These are phyloP conservation scores for Neotoxoptera formosana DNA, from an alignment of 1,140 invertebrate species.

Conservation along the genomic window DNA sequence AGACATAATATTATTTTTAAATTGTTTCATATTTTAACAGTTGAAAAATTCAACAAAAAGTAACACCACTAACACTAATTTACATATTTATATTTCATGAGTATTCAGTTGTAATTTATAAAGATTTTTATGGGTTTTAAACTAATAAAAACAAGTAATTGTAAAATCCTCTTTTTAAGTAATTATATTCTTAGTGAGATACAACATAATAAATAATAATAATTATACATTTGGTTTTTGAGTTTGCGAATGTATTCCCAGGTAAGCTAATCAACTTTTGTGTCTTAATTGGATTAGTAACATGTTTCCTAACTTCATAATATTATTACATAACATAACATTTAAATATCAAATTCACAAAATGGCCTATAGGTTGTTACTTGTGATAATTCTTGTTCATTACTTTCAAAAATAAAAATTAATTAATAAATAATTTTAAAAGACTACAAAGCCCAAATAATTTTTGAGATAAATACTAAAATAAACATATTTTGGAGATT, in stretches of 20 bases:
- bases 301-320: background rate
- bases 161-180: background rate
- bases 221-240: background rate
- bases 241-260: background rate
- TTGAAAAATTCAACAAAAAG: background rate
- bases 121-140: background rate
- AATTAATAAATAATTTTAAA: background rate
- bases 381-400: too few species aligned
- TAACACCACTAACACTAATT: background rate
- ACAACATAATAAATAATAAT: background rate
- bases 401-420: too few species aligned
- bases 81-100: background rate
- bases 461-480: background rate
- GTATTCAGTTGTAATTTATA: background rate
- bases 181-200: background rate
- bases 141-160: background rate
- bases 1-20: slow-evolving; percentile 13
- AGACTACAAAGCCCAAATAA: background rate
- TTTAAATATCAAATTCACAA: background rate
- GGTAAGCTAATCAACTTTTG: background rate
- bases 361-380: background rate
- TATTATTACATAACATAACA: background rate
- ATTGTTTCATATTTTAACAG: background rate
- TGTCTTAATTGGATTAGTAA: background rate
- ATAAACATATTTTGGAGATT: background rate